phyloP scores from a whole-genome alignment of 2,797 vertebrate genomes.

The Danio choprae region DNA sequence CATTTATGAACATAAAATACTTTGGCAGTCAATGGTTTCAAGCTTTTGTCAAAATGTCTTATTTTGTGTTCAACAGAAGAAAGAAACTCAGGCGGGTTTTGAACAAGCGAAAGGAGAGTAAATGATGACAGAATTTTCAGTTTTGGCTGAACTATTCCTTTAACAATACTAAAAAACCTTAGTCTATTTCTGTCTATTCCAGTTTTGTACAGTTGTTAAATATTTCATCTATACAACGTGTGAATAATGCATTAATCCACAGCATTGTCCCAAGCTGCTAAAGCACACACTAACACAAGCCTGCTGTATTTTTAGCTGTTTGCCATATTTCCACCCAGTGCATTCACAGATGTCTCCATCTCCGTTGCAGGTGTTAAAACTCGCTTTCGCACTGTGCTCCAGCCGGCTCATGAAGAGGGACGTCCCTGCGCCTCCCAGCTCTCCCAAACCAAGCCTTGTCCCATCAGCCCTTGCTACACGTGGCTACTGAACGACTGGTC shows the following conservation, averaged over 20 bases:
- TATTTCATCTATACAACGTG: slow-evolving; percentile 6
- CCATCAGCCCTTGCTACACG: slow-evolving; percentile 88
- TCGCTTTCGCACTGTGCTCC: slow-evolving; percentile 84
- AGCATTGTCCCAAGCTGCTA: slow-evolving; percentile 33
- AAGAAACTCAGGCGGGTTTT: no score
- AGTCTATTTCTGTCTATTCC: neutral
- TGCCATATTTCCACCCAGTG: neutral
- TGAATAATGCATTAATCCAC: slow-evolving; percentile 31
- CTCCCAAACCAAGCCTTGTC: slow-evolving; percentile 87
- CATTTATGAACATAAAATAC: no score
- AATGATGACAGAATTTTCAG: no score
- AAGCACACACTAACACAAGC: neutral
- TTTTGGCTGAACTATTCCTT: no score
- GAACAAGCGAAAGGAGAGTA: no score
- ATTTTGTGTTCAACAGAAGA: no score
- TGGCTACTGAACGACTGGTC: slow-evolving; percentile 93
- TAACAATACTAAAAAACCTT: no score
- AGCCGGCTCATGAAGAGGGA: slow-evolving; percentile 87
- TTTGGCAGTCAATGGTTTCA: no score
- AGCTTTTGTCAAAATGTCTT: no score
- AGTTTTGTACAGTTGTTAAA: slow-evolving; percentile 24
- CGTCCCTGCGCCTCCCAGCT: slow-evolving; percentile 88
- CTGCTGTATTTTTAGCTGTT: slow-evolving; percentile 28
- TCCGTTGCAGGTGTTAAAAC: slow-evolving; percentile 81
- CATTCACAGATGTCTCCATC: slow-evolving; percentile 27